phyloP scores from a whole-genome alignment of 2,888 invertebrate genomes.

The Orchesellides sinensis region DNA sequence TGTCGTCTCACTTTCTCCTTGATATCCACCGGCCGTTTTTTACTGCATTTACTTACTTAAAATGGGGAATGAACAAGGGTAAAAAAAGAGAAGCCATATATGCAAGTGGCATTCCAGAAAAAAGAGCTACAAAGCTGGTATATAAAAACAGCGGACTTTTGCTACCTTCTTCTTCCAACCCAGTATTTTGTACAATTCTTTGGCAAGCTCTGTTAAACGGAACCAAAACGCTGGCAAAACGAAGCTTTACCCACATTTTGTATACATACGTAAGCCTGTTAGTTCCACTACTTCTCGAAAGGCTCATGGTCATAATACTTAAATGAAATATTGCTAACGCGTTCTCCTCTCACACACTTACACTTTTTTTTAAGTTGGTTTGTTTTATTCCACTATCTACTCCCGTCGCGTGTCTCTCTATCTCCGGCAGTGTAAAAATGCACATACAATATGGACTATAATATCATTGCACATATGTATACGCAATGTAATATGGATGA shows the following conservation, averaged over 20 bases:
- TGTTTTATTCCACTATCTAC: not conserved
- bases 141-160: not conserved
- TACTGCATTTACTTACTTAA: slow-evolving; percentile 16
- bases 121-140: too few relatives aligned
- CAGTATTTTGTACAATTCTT: not conserved
- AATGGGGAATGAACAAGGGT: slow-evolving; percentile 8
- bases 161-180: not conserved
- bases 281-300: slow-evolving; percentile 39
- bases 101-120: too few relatives aligned
- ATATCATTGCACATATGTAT: too few relatives aligned
- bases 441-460: not conserved
- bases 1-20: not conserved
- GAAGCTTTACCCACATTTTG: slow-evolving; percentile 1
- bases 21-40: slow-evolving; percentile 18
- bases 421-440: slow-evolving; percentile 1
- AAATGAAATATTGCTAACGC: slow-evolving; percentile 53
- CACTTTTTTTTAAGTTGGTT: not conserved
- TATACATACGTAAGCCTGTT: slow-evolving; percentile 29
- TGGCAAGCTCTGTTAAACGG: not conserved
- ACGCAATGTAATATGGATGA: too few relatives aligned
- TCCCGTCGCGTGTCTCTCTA: not conserved
- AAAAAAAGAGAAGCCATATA: not conserved
- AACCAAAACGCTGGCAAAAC: slow-evolving; percentile 28
- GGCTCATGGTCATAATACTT: slow-evolving; percentile 52
- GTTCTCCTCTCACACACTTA: slow-evolving; percentile 17